Conservation (phyloP, 2,888 invertebrate genomes). For the Tribolium freemani region DNA sequence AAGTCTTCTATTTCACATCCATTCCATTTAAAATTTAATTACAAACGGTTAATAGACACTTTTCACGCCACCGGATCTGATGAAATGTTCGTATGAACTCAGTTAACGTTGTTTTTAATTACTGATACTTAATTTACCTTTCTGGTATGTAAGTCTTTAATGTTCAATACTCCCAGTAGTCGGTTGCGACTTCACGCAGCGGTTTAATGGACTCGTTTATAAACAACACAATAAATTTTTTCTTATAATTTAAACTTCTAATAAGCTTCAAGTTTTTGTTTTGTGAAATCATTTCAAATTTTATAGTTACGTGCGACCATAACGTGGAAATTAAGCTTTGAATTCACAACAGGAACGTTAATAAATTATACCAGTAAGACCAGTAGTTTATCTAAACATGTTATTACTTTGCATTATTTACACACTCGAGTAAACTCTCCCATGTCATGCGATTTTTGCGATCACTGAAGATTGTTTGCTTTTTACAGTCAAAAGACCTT, state of each 20-base stretch:
- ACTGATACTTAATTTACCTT: constrained; percentile 10
- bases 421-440: neutral
- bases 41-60: constrained; percentile 14
- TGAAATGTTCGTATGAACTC: constrained; percentile 15
- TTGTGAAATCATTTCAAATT: neutral
- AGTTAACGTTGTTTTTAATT: constrained; percentile 18
- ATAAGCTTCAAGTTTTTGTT: neutral
- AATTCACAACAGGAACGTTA: neutral
- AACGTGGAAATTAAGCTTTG: no score
- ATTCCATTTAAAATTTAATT: constrained; percentile 17
- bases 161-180: neutral
- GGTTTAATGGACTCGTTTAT: no score
- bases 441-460: no score
- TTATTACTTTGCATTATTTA: neutral
- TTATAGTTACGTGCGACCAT: no score
- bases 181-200: no score
- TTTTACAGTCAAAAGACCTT: neutral
- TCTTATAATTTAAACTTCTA: neutral
- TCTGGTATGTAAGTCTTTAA: neutral
- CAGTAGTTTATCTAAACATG: neutral
- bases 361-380: neutral
- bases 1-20: neutral
- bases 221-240: neutral
- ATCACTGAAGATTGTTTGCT: no score
- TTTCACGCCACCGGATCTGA: constrained; percentile 17